phyloP scores from a whole-genome alignment of 2,797 vertebrate genomes.

The Caiman crocodilus region DNA sequence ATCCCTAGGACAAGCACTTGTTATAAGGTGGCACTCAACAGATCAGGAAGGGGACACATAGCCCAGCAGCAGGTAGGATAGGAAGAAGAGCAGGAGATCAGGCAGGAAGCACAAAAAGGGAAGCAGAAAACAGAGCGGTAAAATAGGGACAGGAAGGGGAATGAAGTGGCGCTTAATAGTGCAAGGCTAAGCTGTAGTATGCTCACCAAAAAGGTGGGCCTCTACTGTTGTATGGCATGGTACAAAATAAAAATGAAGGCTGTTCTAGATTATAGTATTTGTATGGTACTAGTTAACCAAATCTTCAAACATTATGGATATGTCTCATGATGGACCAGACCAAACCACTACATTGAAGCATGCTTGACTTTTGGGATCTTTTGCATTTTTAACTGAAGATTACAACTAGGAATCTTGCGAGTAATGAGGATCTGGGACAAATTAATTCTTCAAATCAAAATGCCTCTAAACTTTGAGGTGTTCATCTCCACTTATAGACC shows the following conservation, averaged over 20 bases:
- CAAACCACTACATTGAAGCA: background rate
- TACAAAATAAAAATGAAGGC: background rate
- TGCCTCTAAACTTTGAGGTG: background rate
- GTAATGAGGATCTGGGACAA: background rate
- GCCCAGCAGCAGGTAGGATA: no score
- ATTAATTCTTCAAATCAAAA: background rate
- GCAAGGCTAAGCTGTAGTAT: background rate
- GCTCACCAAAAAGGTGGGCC: background rate
- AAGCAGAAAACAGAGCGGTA: no score
- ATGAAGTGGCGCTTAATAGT: no score
- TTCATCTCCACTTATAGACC: background rate
- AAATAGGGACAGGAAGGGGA: no score
- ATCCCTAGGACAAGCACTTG: no score
- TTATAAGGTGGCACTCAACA: no score
- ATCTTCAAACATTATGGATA: background rate
- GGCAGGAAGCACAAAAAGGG: no score
- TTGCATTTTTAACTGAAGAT: background rate
- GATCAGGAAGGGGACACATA: no score
- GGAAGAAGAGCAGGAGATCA: no score
- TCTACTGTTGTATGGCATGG: fast-evolving
- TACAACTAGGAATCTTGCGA: background rate
- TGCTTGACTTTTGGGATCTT: background rate
- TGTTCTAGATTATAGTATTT: fast-evolving
- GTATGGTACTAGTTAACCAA: background rate
- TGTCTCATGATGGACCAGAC: background rate